Percentiles rank a stretch among this genome's conserved stretches.
phyloP scores from a whole-genome alignment of 1,140 invertebrate genomes.

The Mya arenaria region DNA sequence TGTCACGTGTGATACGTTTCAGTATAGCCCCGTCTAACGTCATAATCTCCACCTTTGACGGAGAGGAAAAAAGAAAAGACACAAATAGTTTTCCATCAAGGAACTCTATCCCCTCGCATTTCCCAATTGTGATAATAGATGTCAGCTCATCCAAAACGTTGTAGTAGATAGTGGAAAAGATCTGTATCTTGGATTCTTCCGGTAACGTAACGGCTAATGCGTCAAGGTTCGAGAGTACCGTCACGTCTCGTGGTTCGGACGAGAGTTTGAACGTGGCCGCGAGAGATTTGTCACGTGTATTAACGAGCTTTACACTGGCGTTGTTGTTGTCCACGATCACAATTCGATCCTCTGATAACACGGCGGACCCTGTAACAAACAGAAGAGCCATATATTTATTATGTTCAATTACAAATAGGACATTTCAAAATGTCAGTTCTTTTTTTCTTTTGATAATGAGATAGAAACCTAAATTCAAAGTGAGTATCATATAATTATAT shows the following conservation, averaged over 20 bases:
- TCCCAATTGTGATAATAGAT: background rate
- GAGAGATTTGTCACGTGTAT: background rate
- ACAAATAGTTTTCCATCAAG: background rate
- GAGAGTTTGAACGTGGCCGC: background rate
- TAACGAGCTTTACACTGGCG: background rate
- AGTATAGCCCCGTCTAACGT: background rate
- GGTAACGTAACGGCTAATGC: background rate
- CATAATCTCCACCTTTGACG: background rate
- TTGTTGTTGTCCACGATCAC: background rate
- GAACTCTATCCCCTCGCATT: background rate
- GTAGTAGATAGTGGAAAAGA: background rate
- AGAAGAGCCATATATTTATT: background rate
- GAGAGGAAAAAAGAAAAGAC: background rate
- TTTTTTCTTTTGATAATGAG: too few relatives aligned
- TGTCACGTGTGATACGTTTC: background rate
- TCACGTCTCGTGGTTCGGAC: background rate
- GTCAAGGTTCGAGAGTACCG: background rate
- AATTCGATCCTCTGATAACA: background rate
- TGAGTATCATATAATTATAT: background rate
- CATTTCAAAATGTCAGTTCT: background rate
- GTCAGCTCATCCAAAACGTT: background rate
- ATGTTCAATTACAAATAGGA: background rate
- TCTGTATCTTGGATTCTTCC: background rate
- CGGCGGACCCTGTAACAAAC: background rate
- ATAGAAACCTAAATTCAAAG: background rate